Evolutionary conservation across 2,888 invertebrate genomes (phyloP).

Genomic region (Orchestes rusci): DNA sequence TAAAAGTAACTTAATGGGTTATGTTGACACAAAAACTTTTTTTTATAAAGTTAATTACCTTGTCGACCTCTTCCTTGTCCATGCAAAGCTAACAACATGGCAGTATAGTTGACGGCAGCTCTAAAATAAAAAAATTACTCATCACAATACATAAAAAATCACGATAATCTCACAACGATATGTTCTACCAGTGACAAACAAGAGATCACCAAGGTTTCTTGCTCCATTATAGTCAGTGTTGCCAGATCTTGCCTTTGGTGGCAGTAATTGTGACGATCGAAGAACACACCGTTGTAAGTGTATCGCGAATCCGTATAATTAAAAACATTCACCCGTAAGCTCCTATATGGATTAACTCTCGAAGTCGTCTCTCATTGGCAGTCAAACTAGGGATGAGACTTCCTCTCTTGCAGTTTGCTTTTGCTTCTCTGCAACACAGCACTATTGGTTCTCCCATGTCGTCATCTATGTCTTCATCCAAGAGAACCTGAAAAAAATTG

Average conservation of each 20-base stretch:
- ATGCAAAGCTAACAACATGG: slow-evolving; percentile 68
- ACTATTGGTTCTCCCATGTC: slow-evolving; percentile 11
- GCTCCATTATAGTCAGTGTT: no score
- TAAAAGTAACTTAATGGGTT: no score
- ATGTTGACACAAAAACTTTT: slow-evolving; percentile 30
- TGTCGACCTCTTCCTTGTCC: slow-evolving; percentile 76
- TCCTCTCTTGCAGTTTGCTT: slow-evolving; percentile 4
- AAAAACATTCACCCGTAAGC: slow-evolving; percentile 10
- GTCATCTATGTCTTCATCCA: slow-evolving; percentile 13
- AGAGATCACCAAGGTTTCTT: no score
- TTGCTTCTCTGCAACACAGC: slow-evolving; percentile 11
- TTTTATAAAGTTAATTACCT: slow-evolving; percentile 5
- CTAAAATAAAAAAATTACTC: slow-evolving; percentile 41
- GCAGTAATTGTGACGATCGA: no score
- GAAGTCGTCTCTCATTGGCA: slow-evolving; percentile 9
- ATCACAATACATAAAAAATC: background rate
- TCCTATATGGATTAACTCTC: slow-evolving; percentile 10
- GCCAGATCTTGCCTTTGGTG: no score
- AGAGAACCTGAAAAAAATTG: slow-evolving; percentile 6
- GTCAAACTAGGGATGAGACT: slow-evolving; percentile 5
- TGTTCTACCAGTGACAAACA: no score
- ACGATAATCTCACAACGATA: no score
- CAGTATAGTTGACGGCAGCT: slow-evolving; percentile 83
- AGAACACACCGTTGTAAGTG: no score
- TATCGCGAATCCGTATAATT: no score